Percentiles rank a stretch among this genome's conserved stretches.
These are phyloP conservation scores for Amblyornis subalaris DNA, from an alignment of 2,113 vertebrate genomes.

Conservation along the genomic window DNA sequence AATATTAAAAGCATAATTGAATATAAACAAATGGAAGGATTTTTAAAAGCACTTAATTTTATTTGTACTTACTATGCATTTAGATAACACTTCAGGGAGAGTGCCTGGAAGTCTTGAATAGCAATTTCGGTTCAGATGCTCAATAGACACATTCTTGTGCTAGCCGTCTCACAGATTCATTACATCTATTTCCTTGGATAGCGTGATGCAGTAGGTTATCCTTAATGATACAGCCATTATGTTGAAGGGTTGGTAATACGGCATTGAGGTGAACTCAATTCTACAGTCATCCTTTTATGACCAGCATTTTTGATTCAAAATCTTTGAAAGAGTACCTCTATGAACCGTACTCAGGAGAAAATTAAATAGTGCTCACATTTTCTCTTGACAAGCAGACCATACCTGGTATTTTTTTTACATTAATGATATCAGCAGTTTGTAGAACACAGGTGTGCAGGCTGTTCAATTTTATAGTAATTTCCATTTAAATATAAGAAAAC, in stretches of 20 bases:
- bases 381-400: background rate
- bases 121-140: background rate
- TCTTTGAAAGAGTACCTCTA: background rate
- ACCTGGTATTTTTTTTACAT: background rate
- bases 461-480: background rate
- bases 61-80: background rate
- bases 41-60: background rate
- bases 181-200: rapidly evolving
- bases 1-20: background rate
- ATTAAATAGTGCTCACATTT: background rate
- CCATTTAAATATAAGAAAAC: background rate
- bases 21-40: background rate
- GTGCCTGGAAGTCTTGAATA: background rate
- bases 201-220: background rate
- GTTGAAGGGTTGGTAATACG: background rate
- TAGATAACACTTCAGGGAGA: background rate
- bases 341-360: background rate
- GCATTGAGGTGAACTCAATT: background rate
- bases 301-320: background rate
- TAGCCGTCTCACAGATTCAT: background rate
- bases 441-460: background rate
- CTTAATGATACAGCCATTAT: background rate
- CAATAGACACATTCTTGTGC: background rate
- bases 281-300: background rate
- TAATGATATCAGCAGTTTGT: background rate